These are phyloP conservation scores for Macroglossus sobrinus DNA, from an alignment of 2,113 vertebrate species.

Conservation along the genomic window DNA sequence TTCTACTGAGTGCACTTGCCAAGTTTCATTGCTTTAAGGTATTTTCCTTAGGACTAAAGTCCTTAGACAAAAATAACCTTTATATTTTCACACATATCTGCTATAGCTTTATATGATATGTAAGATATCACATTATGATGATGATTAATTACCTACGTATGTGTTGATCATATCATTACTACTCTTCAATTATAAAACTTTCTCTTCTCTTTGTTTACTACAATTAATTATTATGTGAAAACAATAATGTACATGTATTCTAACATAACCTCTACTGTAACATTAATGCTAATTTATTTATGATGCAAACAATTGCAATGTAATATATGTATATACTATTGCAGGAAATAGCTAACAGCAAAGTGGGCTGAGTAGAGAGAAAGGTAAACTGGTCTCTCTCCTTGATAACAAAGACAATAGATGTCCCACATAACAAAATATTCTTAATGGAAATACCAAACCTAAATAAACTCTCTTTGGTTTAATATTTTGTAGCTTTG, in stretches of 20 bases:
- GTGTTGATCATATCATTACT: not conserved
- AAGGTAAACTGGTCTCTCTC: not conserved
- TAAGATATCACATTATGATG: not conserved
- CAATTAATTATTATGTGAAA: not conserved
- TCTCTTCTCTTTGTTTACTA: not conserved
- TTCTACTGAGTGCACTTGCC: not conserved
- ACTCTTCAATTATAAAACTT: not conserved
- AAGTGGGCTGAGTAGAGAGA: not conserved
- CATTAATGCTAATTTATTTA: not conserved
- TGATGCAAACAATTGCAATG: not conserved
- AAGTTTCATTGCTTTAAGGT: not conserved
- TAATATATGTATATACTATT: not conserved
- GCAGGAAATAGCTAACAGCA: not conserved
- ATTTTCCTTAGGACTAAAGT: not conserved
- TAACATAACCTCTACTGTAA: not conserved
- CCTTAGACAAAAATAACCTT: not conserved
- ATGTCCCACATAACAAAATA: not conserved
- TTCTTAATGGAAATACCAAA: not conserved
- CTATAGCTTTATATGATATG: not conserved
- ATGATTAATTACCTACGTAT: not conserved
- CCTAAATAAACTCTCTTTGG: not conserved
- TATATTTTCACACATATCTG: not conserved
- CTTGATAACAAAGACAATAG: not conserved
- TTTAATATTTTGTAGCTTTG: not conserved
- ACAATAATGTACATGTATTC: not conserved